phyloP scores from a whole-genome alignment of 2,797 vertebrate species.

The Aphelocoma californica region DNA sequence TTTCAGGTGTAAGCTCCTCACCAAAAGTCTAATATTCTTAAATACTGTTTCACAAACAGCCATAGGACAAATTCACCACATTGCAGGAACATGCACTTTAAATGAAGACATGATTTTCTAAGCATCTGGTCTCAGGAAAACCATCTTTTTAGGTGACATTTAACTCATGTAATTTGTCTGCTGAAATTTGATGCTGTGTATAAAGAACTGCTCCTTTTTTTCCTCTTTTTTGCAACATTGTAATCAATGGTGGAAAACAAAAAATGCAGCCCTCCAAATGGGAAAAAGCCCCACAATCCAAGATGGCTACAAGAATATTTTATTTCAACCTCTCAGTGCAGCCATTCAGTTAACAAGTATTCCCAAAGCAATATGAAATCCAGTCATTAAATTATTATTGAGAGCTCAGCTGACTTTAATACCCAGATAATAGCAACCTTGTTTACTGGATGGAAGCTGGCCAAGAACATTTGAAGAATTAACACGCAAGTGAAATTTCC shows the following conservation, averaged over 20 bases:
- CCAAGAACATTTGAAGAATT: slow-evolving; percentile 35
- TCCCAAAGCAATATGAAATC: slow-evolving; percentile 30
- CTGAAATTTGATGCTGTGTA: background rate
- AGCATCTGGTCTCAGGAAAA: background rate
- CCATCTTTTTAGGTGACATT: background rate
- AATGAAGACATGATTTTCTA: background rate
- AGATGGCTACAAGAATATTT: background rate
- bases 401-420: slow-evolving; percentile 25
- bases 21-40: background rate
- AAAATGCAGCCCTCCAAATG: background rate
- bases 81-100: background rate
- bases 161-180: background rate
- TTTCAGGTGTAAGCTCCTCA: background rate
- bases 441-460: slow-evolving; percentile 48
- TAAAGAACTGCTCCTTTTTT: background rate
- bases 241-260: background rate
- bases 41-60: slow-evolving; percentile 28
- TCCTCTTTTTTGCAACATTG: background rate
- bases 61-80: background rate
- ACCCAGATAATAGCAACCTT: slow-evolving; percentile 43
- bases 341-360: slow-evolving; percentile 3
- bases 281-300: background rate
- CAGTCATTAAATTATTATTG: slow-evolving; percentile 33
- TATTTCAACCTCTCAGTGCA: background rate
- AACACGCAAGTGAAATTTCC: slow-evolving; percentile 16